Evolutionary conservation across 2,888 invertebrate genomes (phyloP), one percentile per base, ranked within the genome.

Genomic region (Dugesia japonica): DNA sequence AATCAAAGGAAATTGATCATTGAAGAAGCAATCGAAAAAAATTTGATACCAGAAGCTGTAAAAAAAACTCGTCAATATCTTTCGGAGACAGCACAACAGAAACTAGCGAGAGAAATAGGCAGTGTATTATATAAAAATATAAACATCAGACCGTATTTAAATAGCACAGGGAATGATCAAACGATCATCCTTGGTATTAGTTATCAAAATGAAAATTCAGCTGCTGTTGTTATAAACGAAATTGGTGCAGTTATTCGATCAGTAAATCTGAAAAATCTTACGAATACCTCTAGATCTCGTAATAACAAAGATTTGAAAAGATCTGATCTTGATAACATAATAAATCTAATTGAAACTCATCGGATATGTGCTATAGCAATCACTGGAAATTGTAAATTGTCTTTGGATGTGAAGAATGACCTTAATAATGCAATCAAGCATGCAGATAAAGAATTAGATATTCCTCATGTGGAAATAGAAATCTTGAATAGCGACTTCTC

Each of bases 1-100:
- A 88, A 89, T 0, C 83, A 94, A 74, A 87, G 98, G 71, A 27
- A 15, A 89, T 89, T 92, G 81, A 92, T 93, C 76, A 90, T 97
- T 0, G 91, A 91, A 81, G 86, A 91, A 78, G 94, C 95, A 0
- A 87, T 95, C 74, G 90, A 88, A 13, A n/a, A 56, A 23, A 13
- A 9, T n/a, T 56, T 56, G 17, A 13, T 56, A 56, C 56, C 56
- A 13, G 23, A 56, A 7, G 17, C 17, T 56, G 17, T 56, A 4
- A 56, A 56, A 56, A 56, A 56, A 4, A 9, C 20, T 56, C n/a
- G 7, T 23, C 56, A n/a, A 7, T 9, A n/a, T 1, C 56, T 56
- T 23, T 20, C 7, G 17, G n/a, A 56, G 17, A 56, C 56, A 4
- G 23, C 9, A 1, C 56, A 56, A 23, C 4, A 56, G 17, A 13